phyloP scores from a whole-genome alignment of 2,113 vertebrate genomes.

The Carollia perspicillata region DNA sequence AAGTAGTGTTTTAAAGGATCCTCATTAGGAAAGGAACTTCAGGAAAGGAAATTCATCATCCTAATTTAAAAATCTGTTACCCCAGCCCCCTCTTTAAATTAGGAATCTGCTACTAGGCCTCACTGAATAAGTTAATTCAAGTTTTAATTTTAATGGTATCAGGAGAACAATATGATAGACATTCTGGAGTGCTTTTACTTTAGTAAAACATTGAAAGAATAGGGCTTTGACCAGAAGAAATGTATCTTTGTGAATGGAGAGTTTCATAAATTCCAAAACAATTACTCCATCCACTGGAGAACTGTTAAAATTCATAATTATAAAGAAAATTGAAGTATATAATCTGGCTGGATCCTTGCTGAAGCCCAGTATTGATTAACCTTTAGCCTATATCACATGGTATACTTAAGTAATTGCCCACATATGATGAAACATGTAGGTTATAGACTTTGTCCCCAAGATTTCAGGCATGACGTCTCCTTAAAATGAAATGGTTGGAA shows the following conservation, averaged over 20 bases:
- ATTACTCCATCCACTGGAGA: not conserved
- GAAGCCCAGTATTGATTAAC: not conserved
- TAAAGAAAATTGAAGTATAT: not conserved
- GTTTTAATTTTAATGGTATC: not conserved
- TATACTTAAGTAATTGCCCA: not conserved
- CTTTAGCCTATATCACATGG: not conserved
- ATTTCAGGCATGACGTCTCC: not conserved
- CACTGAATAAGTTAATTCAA: not conserved
- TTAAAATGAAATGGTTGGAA: not conserved
- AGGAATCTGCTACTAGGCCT: not conserved
- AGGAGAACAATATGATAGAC: not conserved
- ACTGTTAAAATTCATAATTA: not conserved
- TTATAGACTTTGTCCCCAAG: not conserved
- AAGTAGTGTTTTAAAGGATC: not conserved
- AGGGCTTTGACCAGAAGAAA: not conserved
- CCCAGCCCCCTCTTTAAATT: not conserved
- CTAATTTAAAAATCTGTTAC: not conserved
- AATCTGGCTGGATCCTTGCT: not conserved
- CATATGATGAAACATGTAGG: not conserved
- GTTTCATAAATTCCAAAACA: not conserved
- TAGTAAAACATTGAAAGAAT: not conserved
- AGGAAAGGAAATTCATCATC: not conserved
- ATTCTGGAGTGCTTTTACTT: not conserved
- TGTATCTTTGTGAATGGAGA: not conserved
- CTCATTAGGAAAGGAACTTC: not conserved